Evolutionary conservation across 2,113 vertebrate genomes (phyloP), one percentile per base, ranked within the genome.

Genomic region (Condylura cristata): DNA sequence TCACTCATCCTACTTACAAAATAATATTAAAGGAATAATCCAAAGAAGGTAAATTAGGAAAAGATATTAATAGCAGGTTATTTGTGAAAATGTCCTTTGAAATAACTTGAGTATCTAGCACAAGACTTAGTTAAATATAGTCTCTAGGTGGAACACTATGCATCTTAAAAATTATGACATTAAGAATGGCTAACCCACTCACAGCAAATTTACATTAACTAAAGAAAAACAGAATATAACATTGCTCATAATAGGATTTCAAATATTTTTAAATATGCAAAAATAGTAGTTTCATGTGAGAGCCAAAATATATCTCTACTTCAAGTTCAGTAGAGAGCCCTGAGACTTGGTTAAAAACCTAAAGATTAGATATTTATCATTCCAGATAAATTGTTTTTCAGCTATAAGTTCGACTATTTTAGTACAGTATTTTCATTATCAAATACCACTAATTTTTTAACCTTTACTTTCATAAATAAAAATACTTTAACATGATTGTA

Each of bases 231-330:
- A 79, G 30, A 85, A 20, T 22, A 78, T 3, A 80, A 26, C 71
- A 92, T 85, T 58, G 32, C 79, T 53, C 65, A 65, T 60, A 80
- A 32, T n/a, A 39, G 39, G 41, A 65, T 41, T 76, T 72, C 0
- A 84, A n/a, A 86, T 75, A 89, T 51, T 63, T 76, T 91, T 16
- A 72, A 76, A 61, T 37, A 93, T 22, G 8, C n/a, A 91, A 85
- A 86, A 70, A 53, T 18, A 79, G 9, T 53, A 53, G 51, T 61
- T 66, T 86, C 41, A 72, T 80, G n/a, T 82, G 6, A 90, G n/a
- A 80, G 53, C 58, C 12, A 53, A 63, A 82, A 92, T 18, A 91
- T 56, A 91, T 32, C 28, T 86, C 39, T 60, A 60, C 34, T 86
- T 82, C 8, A 39, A 22, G 13, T 26, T 83, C 22, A 48, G 7